phyloP scores from a whole-genome alignment of 2,888 invertebrate genomes.

The Didymodactylos carnosus region DNA sequence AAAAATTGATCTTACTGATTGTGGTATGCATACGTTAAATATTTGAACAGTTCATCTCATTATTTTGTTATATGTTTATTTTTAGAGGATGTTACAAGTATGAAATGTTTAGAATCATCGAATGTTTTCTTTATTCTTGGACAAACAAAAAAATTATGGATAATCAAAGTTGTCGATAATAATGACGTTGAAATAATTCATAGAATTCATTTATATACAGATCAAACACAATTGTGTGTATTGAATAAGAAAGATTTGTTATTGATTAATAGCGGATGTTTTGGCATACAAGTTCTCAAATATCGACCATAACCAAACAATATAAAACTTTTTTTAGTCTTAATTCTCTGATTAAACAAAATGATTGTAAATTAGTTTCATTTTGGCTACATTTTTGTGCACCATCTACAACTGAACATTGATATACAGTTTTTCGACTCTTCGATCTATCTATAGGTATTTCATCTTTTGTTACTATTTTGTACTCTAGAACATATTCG shows the following conservation, averaged over 20 bases:
- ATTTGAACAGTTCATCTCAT: no score
- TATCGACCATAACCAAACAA: not conserved
- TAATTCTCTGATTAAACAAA: not conserved
- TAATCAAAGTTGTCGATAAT: not conserved
- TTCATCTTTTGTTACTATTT: no score
- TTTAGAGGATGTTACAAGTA: no score
- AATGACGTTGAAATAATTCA: not conserved
- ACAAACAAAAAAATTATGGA: not conserved
- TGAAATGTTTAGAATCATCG: not conserved
- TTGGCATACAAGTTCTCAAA: not conserved
- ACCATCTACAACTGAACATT: no score
- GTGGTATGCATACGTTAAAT: no score
- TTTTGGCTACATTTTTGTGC: no score
- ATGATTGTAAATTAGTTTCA: no score
- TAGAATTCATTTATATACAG: not conserved
- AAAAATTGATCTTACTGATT: not conserved
- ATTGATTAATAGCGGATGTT: not conserved
- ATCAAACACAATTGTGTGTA: not conserved
- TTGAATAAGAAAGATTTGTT: not conserved
- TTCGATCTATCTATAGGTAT: no score
- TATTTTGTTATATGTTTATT: no score
- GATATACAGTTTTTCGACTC: no score
- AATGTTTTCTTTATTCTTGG: not conserved
- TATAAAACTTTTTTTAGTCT: not conserved
- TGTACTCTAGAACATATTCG: no score